phyloP scores from a whole-genome alignment of 2,888 invertebrate genomes.

The Leptinotarsa peninsularis region DNA sequence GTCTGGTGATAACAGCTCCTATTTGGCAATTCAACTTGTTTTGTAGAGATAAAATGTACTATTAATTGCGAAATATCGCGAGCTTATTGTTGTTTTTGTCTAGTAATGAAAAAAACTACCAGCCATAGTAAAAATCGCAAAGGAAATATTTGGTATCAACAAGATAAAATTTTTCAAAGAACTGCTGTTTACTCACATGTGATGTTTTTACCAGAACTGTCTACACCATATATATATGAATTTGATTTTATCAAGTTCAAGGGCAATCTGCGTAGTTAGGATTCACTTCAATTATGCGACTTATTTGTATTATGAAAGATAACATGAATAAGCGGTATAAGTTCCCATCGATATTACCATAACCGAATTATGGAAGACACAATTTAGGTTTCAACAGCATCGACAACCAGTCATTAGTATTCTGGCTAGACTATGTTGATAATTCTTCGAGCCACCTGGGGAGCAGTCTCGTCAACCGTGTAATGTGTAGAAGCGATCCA shows the following conservation, averaged over 20 bases:
- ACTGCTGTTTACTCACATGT: slow-evolving; percentile 13
- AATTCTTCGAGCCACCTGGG: no score
- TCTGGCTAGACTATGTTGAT: no score
- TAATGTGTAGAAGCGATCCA: no score
- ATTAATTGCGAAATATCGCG: slow-evolving; percentile 3
- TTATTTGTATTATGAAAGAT: background rate
- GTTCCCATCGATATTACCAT: background rate
- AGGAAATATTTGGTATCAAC: slow-evolving; percentile 23
- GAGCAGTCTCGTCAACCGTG: no score
- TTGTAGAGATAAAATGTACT: slow-evolving; percentile 8
- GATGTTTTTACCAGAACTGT: slow-evolving; percentile 22
- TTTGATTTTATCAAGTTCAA: slow-evolving; percentile 10
- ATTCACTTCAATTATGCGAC: background rate
- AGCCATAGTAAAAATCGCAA: slow-evolving; percentile 12
- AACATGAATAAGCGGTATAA: background rate
- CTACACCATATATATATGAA: slow-evolving; percentile 1
- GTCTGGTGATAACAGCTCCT: slow-evolving; percentile 4
- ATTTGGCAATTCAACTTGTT: slow-evolving; percentile 9
- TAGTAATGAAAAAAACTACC: slow-evolving; percentile 9
- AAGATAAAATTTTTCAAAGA: slow-evolving; percentile 26
- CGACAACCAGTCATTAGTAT: no score
- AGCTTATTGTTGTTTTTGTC: slow-evolving; percentile 8
- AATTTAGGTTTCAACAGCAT: no score
- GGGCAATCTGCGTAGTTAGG: background rate
- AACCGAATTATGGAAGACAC: background rate